Conservation (phyloP, 2,797 vertebrate genomes). For the Morelia viridis region DNA sequence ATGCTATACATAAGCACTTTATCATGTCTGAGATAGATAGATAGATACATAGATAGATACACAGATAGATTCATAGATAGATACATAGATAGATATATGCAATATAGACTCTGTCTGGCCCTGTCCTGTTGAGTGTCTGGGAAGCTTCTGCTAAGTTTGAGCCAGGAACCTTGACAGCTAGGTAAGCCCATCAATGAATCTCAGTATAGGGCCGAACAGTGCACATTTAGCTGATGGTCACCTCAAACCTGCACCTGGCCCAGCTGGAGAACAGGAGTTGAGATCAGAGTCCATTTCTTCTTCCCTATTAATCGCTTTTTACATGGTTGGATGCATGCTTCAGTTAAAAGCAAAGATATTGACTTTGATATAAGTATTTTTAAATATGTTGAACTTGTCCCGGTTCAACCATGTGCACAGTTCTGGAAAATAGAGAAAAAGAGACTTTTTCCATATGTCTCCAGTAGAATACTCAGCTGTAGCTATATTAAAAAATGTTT, state of each 20-base stretch:
- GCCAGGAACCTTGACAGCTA: too few species aligned
- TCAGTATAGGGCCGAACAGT: background rate
- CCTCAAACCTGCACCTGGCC: background rate
- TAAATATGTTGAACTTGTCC: background rate
- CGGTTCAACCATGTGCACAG: background rate
- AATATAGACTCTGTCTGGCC: too few species aligned
- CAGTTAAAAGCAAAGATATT: background rate
- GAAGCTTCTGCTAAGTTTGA: too few species aligned
- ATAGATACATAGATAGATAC: too few species aligned
- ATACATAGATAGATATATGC: too few species aligned
- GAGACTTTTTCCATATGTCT: background rate
- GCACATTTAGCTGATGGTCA: background rate
- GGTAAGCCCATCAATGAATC: too few species aligned
- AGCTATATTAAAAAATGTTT: slow-evolving; percentile 8
- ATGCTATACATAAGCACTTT: background rate
- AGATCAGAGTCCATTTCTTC: too few species aligned
- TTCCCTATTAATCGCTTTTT: background rate
- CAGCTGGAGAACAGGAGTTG: background rate
- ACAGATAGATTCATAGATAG: too few species aligned
- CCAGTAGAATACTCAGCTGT: background rate
- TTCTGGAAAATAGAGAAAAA: background rate
- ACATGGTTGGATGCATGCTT: background rate
- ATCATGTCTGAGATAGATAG: too few species aligned
- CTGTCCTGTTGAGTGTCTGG: too few species aligned
- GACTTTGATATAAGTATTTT: background rate